Conservation (phyloP, 2,797 vertebrate genomes). For the Danio aesculapii region DNA sequence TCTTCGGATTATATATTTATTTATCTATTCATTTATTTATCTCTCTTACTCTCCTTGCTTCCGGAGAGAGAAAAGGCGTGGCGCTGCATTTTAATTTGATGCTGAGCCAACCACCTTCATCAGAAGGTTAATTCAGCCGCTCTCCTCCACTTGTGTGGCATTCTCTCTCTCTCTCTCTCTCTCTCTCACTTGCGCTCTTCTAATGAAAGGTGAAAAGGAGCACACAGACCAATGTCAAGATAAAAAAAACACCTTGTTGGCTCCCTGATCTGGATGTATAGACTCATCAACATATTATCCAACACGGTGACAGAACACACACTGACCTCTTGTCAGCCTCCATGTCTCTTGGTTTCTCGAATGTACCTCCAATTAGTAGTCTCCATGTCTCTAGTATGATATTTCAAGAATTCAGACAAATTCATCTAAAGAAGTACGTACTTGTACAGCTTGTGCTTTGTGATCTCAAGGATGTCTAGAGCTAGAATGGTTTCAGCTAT, state of each 20-base stretch:
- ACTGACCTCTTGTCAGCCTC: constrained; percentile 31
- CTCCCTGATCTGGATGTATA: constrained; percentile 45
- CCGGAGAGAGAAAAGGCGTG: constrained; percentile 53
- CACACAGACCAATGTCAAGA: constrained; percentile 48
- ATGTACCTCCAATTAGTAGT: constrained; percentile 21
- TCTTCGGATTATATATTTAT: constrained; percentile 55
- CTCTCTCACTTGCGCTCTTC: constrained; percentile 3
- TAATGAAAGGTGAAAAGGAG: constrained; percentile 49
- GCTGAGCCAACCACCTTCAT: constrained; percentile 61
- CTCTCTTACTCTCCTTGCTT: constrained; percentile 51
- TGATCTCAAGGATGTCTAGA: constrained; percentile 14
- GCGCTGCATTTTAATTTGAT: constrained; percentile 66
- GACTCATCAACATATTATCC: constrained; percentile 32
- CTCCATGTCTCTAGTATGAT: background rate
- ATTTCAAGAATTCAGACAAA: constrained; percentile 14
- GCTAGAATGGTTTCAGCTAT: background rate
- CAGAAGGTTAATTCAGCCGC: constrained; percentile 67
- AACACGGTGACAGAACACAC: constrained; percentile 36
- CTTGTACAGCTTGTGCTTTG: background rate
- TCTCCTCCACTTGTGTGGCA: constrained; percentile 59
- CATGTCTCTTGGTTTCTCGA: constrained; percentile 1
- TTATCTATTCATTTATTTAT: constrained; percentile 58
- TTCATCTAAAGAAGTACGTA: background rate
- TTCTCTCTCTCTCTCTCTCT: constrained; percentile 10
- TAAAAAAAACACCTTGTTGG: constrained; percentile 47